These are phyloP conservation scores for Hemistola chrysoprasaria DNA, from an alignment of 2,888 invertebrate genomes.

Conservation along the genomic window DNA sequence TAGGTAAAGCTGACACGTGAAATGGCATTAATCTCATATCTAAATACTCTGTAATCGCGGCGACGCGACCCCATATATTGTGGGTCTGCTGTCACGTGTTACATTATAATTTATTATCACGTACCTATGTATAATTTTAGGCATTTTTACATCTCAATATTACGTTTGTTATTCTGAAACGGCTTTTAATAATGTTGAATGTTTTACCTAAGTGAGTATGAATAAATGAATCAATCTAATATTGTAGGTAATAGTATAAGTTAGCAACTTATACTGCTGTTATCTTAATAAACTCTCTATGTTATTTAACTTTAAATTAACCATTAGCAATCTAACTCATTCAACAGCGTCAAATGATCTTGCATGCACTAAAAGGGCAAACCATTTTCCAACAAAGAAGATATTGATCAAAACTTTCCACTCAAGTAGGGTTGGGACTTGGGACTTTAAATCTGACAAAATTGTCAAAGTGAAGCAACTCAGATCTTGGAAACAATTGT, in stretches of 20 bases:
- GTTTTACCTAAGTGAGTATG: too few species aligned
- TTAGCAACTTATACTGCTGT: too few species aligned
- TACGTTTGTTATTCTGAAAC: too few species aligned
- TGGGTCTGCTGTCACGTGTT: conserved; percentile 13
- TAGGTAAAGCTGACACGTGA: conserved; percentile 63
- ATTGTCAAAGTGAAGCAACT: conserved; percentile 33
- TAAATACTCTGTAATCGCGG: conserved; percentile 51
- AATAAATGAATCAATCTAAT: too few species aligned
- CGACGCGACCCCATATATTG: conserved; percentile 40
- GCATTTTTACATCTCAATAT: too few species aligned
- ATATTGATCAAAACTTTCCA: conserved; percentile 20
- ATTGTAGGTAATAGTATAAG: too few species aligned
- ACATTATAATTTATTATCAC: conserved; percentile 8
- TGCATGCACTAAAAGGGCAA: neutral
- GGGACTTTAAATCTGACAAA: conserved; percentile 19
- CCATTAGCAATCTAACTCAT: too few species aligned
- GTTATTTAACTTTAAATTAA: too few species aligned
- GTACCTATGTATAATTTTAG: neutral
- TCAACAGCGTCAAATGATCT: too few species aligned
- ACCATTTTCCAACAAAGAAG: conserved; percentile 1
- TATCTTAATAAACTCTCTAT: too few species aligned
- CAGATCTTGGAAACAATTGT: conserved; percentile 39
- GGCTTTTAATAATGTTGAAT: too few species aligned
- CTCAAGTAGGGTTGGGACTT: conserved; percentile 12
- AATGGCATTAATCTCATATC: conserved; percentile 64